These are phyloP conservation scores for Alligator sinensis DNA, from an alignment of 2,113 vertebrate species.

Conservation along the genomic window DNA sequence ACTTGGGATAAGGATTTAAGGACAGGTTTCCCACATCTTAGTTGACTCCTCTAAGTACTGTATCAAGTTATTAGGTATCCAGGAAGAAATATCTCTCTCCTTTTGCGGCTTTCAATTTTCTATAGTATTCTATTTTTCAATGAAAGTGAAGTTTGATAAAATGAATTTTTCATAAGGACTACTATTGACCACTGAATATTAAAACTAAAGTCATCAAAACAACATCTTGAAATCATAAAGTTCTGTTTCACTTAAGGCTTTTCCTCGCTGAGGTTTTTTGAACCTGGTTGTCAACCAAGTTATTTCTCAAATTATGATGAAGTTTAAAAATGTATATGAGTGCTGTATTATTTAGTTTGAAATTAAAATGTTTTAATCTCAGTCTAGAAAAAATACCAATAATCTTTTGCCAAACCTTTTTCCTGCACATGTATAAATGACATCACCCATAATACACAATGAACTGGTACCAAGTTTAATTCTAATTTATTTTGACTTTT, in stretches of 20 bases:
- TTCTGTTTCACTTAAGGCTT: background rate
- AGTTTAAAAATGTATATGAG: background rate
- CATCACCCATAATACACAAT: background rate
- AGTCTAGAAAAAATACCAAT: no score
- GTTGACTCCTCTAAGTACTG: no score
- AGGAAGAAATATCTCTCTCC: no score
- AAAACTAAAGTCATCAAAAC: background rate
- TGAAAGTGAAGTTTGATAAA: background rate
- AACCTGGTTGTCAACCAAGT: background rate
- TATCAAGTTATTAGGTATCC: no score
- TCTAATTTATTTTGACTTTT: background rate
- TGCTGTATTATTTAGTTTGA: background rate
- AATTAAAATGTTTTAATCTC: background rate
- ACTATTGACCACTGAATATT: background rate
- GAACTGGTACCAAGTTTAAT: background rate
- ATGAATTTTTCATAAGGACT: background rate
- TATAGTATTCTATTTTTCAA: no score
- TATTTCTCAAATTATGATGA: background rate
- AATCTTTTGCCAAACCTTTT: background rate
- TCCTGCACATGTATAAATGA: background rate
- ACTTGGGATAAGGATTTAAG: no score
- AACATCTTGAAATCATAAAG: background rate
- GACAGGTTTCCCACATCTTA: no score
- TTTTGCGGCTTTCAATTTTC: no score
- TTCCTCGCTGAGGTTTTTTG: background rate